Evolutionary conservation across 2,797 vertebrate species (phyloP), one percentile per base, ranked within the genome.

Genomic region (Sorex maritimensis): DNA sequence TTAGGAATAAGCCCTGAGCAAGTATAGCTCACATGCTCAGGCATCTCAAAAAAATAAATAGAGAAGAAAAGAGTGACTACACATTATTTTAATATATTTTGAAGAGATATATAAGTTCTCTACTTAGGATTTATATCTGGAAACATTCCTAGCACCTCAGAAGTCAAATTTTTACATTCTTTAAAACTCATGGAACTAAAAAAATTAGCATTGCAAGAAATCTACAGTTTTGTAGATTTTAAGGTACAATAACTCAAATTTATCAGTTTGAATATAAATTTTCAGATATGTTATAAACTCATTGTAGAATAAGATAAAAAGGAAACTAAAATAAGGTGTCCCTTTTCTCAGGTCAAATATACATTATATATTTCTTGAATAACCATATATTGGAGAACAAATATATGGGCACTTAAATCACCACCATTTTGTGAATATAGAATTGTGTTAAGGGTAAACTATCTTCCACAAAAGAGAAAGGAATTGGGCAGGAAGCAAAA

Each of bases 321-420:
- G 63, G 65, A 79, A 55, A 2, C 2, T 41, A 81, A 46, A 30
- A 44, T 13, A 3, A 26, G 34, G 58, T 46, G 19, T 71, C 17
- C 13, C 71, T 41, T 61, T 79, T 90, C n/a, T 92, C 11, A 72
- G 65, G 71, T 73, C 71, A 73, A 38, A n/a, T 71, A 74, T 41
- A 19, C 14, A 55, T 10, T 88, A 91, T 34, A 0, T 69, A 11
- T 81, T 41, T 67, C 38, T 80, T n/a, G 0, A 72, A 12, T 69
- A 41, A 78, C 6, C n/a, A 6, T 12, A n/a, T 69, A 73, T 78
- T 92, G 73, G 85, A 67, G 68, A 92, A 74, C 14, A 87, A 75
- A 21, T 79, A 73, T 52, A n/a, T 78, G 52, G 41, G 28, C 3
- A 28, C 92, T 86, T 79, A 87, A 86, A 13, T 91, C 23, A 72